Evolutionary conservation across 2,797 vertebrate genomes (phyloP).

Genomic region (Neosilurus mollespiculum): DNA sequence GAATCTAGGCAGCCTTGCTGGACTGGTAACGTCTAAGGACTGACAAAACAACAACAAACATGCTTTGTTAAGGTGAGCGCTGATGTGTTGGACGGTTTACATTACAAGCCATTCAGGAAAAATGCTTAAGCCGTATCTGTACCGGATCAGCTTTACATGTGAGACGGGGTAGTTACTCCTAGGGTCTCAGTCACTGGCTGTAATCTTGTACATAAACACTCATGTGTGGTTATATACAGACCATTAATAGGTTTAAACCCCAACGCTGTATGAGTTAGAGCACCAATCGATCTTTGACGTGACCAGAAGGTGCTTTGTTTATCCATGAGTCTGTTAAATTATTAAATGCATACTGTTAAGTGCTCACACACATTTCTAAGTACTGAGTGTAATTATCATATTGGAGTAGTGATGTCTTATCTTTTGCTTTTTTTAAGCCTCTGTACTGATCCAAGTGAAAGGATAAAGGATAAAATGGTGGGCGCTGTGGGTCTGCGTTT

Average conservation of each 20-base stretch:
- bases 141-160: neutral
- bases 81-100: neutral
- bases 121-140: neutral
- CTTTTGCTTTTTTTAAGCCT: neutral
- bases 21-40: neutral
- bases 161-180: neutral
- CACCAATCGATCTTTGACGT: neutral
- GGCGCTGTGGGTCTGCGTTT: conserved; percentile 33
- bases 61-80: neutral
- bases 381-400: no score
- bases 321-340: neutral
- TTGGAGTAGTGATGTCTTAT: neutral
- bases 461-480: conserved; percentile 13
- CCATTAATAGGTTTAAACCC: no score
- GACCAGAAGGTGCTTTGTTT: neutral
- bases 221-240: no score
- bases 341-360: neutral
- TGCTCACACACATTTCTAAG: neutral
- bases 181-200: neutral
- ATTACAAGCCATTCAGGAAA: neutral
- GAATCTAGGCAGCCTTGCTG: conserved; percentile 34
- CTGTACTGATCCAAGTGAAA: conserved; percentile 10
- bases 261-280: no score
- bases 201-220: neutral
- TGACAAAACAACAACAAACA: conserved; percentile 3